phyloP scores from a whole-genome alignment of 2,888 invertebrate genomes.

The Trichogramma dendrolimi region DNA sequence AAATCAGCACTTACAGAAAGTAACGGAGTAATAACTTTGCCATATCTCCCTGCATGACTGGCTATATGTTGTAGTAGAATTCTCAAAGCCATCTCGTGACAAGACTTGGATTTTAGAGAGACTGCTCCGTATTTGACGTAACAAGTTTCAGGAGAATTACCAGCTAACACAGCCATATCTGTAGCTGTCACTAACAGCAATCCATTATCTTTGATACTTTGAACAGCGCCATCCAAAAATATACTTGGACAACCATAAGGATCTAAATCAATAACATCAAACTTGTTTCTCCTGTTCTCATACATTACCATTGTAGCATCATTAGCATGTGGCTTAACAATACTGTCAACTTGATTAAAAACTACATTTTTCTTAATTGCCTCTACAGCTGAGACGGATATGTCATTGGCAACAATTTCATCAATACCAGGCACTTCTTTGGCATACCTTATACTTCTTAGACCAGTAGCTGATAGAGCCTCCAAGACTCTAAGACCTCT shows the following conservation, averaged over 20 bases:
- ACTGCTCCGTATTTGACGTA: constrained; percentile 89
- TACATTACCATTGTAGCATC: constrained; percentile 92
- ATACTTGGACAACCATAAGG: constrained; percentile 94
- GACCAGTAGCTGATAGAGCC: constrained; percentile 91
- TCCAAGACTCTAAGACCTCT: constrained; percentile 72
- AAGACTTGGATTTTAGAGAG: constrained; percentile 77
- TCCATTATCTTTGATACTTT: constrained; percentile 76
- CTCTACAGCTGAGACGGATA: constrained; percentile 78
- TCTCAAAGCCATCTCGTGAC: constrained; percentile 95
- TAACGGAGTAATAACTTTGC: constrained; percentile 86
- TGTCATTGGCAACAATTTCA: constrained; percentile 86
- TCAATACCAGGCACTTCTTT: constrained; percentile 83
- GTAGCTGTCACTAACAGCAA: constrained; percentile 93
- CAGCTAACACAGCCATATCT: constrained; percentile 93
- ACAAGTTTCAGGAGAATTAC: constrained; percentile 92
- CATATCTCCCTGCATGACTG: constrained; percentile 87
- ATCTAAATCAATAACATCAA: constrained; percentile 91
- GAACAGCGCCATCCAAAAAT: constrained; percentile 87
- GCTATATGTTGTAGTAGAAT: constrained; percentile 89
- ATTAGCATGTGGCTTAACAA: constrained; percentile 72
- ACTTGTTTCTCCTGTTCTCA: constrained; percentile 66
- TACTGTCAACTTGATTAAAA: constrained; percentile 68
- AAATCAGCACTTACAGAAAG: constrained; percentile 93
- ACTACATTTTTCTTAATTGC: constrained; percentile 78
- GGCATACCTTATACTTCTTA: constrained; percentile 93